Conservation (phyloP, 2,888 invertebrate genomes). For the Erebia aethiops region DNA sequence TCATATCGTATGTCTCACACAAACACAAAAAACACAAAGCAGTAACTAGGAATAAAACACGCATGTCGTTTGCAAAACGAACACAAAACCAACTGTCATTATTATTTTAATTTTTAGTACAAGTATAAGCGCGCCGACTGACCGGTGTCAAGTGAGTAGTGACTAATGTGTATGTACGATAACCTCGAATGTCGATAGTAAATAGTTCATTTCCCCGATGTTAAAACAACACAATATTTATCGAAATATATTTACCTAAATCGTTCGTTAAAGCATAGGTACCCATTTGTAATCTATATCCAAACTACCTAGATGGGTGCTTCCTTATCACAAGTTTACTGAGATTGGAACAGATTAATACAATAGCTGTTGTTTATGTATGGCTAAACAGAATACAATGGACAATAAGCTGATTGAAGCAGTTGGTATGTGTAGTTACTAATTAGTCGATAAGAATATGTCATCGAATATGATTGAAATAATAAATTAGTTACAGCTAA, state of each 20-base stretch:
- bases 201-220: slow-evolving; percentile 35
- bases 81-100: slow-evolving; percentile 40
- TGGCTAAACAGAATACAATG: slow-evolving; percentile 44
- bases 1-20: slow-evolving; percentile 69
- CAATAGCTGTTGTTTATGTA: slow-evolving; percentile 4
- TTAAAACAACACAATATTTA: slow-evolving; percentile 17
- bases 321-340: slow-evolving; percentile 21
- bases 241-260: slow-evolving; percentile 5
- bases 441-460: neutral
- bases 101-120: slow-evolving; percentile 22
- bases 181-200: slow-evolving; percentile 34
- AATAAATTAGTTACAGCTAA: neutral
- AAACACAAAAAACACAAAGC: slow-evolving; percentile 53
- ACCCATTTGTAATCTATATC: neutral
- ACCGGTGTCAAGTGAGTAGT: slow-evolving; percentile 50
- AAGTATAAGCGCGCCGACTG: slow-evolving; percentile 41
- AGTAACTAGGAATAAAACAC: slow-evolving; percentile 56
- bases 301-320: neutral
- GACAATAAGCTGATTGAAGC: slow-evolving; percentile 48
- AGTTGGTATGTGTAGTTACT: slow-evolving; percentile 2
- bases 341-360: slow-evolving; percentile 12
- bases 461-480: neutral
- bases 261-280: slow-evolving; percentile 1
- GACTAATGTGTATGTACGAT: slow-evolving; percentile 43
- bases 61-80: slow-evolving; percentile 62